A percentile compares a stretch with the other conserved stretches of the same genome.
Evolutionary conservation across 2,888 invertebrate genomes (phyloP).

Genomic region (Netelia fuscicornis): DNA sequence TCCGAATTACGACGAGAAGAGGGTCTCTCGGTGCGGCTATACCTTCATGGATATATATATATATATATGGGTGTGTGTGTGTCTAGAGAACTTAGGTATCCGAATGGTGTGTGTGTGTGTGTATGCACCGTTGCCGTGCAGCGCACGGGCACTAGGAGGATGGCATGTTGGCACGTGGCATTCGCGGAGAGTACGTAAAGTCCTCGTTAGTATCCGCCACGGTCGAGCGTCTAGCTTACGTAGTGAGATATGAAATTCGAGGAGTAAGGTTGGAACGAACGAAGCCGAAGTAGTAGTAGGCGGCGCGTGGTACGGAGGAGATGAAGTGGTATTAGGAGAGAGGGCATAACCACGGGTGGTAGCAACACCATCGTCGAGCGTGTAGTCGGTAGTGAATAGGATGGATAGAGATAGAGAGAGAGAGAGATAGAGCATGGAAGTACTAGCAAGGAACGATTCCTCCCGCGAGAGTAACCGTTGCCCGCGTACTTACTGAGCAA

Average conservation of each 20-base stretch:
- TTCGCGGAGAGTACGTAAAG: constrained; percentile 70
- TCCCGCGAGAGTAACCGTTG: constrained; percentile 67
- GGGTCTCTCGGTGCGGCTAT: constrained; percentile 36
- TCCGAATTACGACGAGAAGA: constrained; percentile 49
- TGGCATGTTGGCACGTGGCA: constrained; percentile 66
- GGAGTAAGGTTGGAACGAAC: constrained; percentile 51
- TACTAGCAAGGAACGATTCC: constrained; percentile 64
- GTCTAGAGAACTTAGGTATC: too few species aligned
- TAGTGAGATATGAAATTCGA: constrained; percentile 77
- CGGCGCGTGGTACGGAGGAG: constrained; percentile 45
- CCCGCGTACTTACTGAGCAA: constrained; percentile 63
- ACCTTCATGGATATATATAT: constrained; percentile 18
- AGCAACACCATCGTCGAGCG: constrained; percentile 42
- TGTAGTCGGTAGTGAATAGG: constrained; percentile 34
- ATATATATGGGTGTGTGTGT: background rate
- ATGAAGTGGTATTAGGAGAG: constrained; percentile 59
- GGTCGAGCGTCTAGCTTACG: constrained; percentile 75
- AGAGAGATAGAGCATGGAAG: constrained; percentile 22
- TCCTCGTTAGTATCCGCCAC: constrained; percentile 74
- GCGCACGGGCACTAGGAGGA: constrained; percentile 29
- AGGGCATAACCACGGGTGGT: constrained; percentile 47
- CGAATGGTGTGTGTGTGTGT: background rate
- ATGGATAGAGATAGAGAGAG: constrained; percentile 42
- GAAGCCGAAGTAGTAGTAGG: constrained; percentile 61
- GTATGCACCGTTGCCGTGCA: constrained; percentile 40